Percentiles rank a stretch among this genome's conserved stretches.
phyloP scores from a whole-genome alignment of 2,888 invertebrate species.

The Gymnosoma rotundatum region DNA sequence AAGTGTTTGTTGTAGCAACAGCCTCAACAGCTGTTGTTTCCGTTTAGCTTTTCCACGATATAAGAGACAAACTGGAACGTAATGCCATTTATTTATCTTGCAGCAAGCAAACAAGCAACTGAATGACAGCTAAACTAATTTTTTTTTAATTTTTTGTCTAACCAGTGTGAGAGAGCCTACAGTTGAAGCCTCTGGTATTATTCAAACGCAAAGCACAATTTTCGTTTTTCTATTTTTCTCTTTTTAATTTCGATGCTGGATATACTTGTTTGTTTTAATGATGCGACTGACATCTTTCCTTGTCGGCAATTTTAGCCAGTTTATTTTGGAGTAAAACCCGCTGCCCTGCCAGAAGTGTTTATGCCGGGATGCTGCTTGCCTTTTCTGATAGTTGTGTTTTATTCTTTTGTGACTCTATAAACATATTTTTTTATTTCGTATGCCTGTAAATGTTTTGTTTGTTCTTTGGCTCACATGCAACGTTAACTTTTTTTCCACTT shows the following conservation, averaged over 20 bases:
- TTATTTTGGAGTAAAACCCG: conserved; percentile 24
- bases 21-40: conserved; percentile 64
- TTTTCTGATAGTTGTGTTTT: neutral
- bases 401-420: neutral
- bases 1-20: conserved; percentile 43
- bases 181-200: conserved; percentile 52
- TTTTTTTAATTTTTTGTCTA: neutral
- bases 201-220: conserved; percentile 51
- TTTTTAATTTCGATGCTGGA: conserved; percentile 3
- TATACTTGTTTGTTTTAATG: conserved; percentile 49
- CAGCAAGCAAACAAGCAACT: conserved; percentile 2
- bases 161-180: conserved; percentile 44
- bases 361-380: conserved; percentile 20
- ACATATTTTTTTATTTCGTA: neutral
- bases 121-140: conserved; percentile 29
- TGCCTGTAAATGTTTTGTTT: conserved; percentile 33
- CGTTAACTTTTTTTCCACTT: conserved; percentile 71
- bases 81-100: conserved; percentile 7
- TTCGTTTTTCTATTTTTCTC: conserved; percentile 13
- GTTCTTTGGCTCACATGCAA: conserved; percentile 68
- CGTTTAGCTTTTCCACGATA: conserved; percentile 36
- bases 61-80: conserved; percentile 8
- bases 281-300: conserved; percentile 50
- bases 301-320: conserved; percentile 41
- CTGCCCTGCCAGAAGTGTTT: conserved; percentile 38